phyloP scores from a whole-genome alignment of 2,113 vertebrate genomes.

The Dicaeum eximium region DNA sequence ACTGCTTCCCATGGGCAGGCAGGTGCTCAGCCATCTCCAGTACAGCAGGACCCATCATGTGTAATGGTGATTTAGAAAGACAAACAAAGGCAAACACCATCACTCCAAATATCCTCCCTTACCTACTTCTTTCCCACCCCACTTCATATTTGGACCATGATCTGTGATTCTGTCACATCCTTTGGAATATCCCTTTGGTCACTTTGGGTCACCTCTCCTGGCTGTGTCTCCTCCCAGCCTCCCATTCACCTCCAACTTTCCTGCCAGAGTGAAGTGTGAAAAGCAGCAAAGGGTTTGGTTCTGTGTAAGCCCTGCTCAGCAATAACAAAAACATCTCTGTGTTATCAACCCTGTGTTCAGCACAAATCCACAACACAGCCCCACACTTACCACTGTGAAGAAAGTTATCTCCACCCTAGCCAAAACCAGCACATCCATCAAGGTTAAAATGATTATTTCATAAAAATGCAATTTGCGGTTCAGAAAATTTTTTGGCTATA shows the following conservation, averaged over 20 bases:
- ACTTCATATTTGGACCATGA: neutral
- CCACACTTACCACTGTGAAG: neutral
- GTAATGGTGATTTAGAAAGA: neutral
- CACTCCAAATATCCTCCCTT: neutral
- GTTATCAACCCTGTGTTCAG: neutral
- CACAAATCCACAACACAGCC: neutral
- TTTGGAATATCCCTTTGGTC: neutral
- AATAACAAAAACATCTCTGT: neutral
- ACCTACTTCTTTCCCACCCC: neutral
- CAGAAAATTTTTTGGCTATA: neutral
- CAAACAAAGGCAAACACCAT: neutral
- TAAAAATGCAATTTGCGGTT: neutral
- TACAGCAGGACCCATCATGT: fast-evolving
- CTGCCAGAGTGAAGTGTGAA: neutral
- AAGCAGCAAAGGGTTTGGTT: neutral
- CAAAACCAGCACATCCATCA: neutral
- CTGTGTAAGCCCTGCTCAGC: neutral
- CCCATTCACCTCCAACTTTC: neutral
- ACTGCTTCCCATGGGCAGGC: neutral
- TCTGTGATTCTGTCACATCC: fast-evolving
- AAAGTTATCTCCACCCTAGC: neutral
- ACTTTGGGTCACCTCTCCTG: neutral
- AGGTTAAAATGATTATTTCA: neutral
- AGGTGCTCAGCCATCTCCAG: neutral
- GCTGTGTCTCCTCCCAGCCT: neutral